A percentile compares a stretch with the other conserved stretches of the same genome.
Conservation (phyloP, 2,797 vertebrate species). For the Spinus olivaceus region DNA sequence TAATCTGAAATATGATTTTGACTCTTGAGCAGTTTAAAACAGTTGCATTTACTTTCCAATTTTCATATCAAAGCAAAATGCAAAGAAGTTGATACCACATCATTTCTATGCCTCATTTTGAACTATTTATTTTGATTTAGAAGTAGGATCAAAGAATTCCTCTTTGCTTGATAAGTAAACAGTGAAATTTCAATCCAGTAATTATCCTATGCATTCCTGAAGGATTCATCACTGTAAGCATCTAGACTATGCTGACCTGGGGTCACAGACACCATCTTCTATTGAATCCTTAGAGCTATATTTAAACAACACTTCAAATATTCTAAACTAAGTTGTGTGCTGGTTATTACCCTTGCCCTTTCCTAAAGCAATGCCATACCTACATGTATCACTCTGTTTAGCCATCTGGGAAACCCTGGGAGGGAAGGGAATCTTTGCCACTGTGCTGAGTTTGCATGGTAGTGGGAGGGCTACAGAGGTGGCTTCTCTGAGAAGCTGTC, state of each 20-base stretch:
- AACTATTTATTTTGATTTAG: conserved; percentile 37
- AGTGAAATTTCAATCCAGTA: conserved; percentile 7
- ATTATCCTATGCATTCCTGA: neutral
- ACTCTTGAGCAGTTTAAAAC: conserved; percentile 2
- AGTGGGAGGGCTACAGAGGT: neutral
- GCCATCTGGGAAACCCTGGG: neutral
- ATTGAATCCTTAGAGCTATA: neutral
- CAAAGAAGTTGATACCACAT: conserved; percentile 21
- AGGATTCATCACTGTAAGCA: neutral
- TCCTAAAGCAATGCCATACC: neutral
- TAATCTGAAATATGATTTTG: neutral
- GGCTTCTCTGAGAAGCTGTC: neutral
- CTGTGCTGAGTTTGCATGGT: neutral
- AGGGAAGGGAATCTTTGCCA: neutral
- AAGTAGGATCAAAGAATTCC: conserved; percentile 45
- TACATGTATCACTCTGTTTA: accelerated
- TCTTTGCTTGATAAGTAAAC: conserved; percentile 17
- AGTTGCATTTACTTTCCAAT: neutral
- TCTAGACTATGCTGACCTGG: neutral
- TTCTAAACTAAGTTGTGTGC: neutral
- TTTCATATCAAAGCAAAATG: conserved; percentile 49
- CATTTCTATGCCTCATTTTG: neutral
- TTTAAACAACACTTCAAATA: neutral
- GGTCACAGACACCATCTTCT: neutral
- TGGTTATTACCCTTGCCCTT: neutral